Conservation (phyloP, 2,797 vertebrate species). For the Melanotaenia maccullochi region DNA sequence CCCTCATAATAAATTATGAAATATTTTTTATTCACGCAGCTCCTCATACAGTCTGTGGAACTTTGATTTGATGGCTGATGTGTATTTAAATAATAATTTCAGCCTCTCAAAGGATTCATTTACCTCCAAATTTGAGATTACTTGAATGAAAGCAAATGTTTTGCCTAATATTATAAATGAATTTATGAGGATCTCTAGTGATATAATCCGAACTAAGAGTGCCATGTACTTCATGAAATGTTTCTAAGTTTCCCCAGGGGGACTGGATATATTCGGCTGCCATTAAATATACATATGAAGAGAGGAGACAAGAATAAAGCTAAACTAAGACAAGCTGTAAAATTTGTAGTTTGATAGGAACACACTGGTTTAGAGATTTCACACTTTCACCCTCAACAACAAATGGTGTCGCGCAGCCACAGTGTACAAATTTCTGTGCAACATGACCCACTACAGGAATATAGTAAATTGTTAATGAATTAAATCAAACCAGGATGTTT, state of each 20-base stretch:
- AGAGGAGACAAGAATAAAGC: conserved; percentile 32
- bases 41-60: conserved; percentile 1
- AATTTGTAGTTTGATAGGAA: conserved; percentile 41
- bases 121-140: conserved; percentile 44
- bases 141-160: conserved; percentile 53
- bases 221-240: conserved; percentile 48
- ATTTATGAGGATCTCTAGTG: conserved; percentile 52
- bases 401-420: conserved; percentile 4
- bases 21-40: conserved; percentile 6
- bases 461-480: not conserved
- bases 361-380: conserved; percentile 23
- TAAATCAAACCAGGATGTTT: not conserved
- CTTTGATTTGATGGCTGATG: conserved; percentile 47
- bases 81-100: conserved; percentile 54
- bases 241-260: conserved; percentile 53
- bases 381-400: conserved; percentile 24
- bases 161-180: conserved; percentile 41
- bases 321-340: conserved; percentile 31
- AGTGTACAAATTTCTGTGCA: not conserved
- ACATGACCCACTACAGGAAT: not conserved
- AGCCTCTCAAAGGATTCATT: conserved; percentile 41
- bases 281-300: conserved; percentile 65
- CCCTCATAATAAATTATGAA: conserved; percentile 19
- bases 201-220: conserved; percentile 59
- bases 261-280: conserved; percentile 53